Evolutionary conservation across 2,797 vertebrate genomes (phyloP).

Genomic region (Tragelaphus oryx): DNA sequence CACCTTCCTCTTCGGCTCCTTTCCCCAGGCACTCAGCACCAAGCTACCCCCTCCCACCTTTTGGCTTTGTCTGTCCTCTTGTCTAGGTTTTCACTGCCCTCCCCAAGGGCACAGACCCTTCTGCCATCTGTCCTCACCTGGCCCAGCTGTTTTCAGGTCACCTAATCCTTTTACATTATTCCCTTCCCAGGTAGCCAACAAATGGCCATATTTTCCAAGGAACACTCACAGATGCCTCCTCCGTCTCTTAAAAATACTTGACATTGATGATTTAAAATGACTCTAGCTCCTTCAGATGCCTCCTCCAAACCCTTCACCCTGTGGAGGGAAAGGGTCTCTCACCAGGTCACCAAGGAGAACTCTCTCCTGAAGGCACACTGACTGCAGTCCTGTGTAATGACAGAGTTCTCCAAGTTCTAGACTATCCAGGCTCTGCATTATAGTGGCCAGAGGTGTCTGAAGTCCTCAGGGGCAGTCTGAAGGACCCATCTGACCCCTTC

Average conservation of each 20-base stretch:
- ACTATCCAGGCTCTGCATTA: neutral
- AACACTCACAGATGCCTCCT: neutral
- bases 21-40: neutral
- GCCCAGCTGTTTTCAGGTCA: slow-evolving; percentile 58
- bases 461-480: neutral
- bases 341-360: neutral
- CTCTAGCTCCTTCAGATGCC: neutral
- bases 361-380: neutral
- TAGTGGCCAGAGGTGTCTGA: neutral
- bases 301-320: neutral
- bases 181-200: slow-evolving; percentile 6
- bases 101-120: neutral
- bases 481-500: neutral
- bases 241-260: slow-evolving; percentile 22
- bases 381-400: neutral
- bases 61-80: neutral
- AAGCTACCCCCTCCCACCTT: neutral
- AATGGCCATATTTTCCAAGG: slow-evolving; percentile 30
- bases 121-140: slow-evolving; percentile 59
- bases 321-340: neutral
- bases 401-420: neutral
- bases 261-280: neutral
- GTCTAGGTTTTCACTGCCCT: slow-evolving; percentile 26
- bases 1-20: neutral
- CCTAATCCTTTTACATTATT: slow-evolving; percentile 34